Conservation (phyloP, 2,113 vertebrate genomes). For the Apaloderma vittatum region DNA sequence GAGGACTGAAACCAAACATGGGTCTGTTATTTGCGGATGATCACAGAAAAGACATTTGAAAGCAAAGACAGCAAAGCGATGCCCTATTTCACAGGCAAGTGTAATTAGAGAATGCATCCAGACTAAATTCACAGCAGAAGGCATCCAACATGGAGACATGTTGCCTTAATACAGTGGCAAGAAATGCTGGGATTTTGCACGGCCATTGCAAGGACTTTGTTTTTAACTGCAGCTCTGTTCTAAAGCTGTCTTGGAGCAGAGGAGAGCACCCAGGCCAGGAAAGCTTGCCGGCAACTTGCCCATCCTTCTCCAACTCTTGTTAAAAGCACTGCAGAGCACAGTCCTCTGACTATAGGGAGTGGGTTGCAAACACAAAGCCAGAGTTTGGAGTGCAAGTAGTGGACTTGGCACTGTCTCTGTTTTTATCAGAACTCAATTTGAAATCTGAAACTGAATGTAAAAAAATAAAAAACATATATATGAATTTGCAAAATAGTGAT, state of each 20-base stretch:
- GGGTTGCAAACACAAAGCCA: neutral
- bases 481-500: neutral
- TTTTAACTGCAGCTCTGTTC: neutral
- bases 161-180: neutral
- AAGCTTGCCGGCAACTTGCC: neutral
- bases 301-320: neutral
- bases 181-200: neutral
- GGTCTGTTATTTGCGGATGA: neutral
- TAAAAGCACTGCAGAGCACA: neutral
- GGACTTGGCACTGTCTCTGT: neutral
- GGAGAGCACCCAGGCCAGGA: neutral
- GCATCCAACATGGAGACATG: fast-evolving
- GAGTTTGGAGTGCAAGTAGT: neutral
- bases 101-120: neutral
- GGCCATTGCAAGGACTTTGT: neutral
- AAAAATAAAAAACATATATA: neutral
- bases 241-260: neutral
- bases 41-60: neutral
- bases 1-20: neutral
- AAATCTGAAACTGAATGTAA: neutral
- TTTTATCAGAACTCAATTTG: neutral
- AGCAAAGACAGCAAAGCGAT: neutral
- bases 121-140: neutral
- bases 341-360: fast-evolving
- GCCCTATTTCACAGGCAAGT: neutral